A percentile compares a stretch with the other conserved stretches of the same genome.
Conservation (phyloP, 2,797 vertebrate species). For the Furcifer pardalis region DNA sequence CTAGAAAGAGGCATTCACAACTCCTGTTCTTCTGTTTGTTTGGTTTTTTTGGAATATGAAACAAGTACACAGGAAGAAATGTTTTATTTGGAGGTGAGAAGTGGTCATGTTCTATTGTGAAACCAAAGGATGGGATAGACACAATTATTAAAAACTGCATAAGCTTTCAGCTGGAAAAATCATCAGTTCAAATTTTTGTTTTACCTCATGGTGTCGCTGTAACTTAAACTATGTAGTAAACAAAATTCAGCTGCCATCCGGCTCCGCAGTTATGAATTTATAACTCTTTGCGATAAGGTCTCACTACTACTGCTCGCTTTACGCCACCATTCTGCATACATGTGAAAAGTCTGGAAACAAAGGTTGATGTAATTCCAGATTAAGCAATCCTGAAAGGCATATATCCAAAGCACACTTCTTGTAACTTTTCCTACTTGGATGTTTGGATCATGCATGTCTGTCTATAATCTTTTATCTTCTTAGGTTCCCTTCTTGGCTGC, state of each 20-base stretch:
- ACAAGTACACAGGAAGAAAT: not conserved
- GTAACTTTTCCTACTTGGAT: conserved; percentile 20
- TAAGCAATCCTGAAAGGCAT: conserved; percentile 16
- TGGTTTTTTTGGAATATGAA: not conserved
- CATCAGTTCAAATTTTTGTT: not conserved
- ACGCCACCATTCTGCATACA: conserved; percentile 47
- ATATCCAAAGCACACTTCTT: conserved; percentile 23
- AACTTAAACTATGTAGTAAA: conserved; percentile 3
- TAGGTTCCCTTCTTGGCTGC: not conserved
- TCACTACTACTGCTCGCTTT: no score
- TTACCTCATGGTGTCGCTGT: conserved; percentile 68
- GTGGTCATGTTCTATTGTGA: no score
- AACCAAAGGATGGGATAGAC: not conserved
- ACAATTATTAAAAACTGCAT: no score
- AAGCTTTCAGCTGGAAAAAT: not conserved
- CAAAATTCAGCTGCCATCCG: accelerated
- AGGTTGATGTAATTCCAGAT: conserved; percentile 54
- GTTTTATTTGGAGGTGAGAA: not conserved
- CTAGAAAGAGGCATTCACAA: no score
- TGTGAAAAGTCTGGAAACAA: conserved; percentile 55
- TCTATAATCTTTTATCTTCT: not conserved
- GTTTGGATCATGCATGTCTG: not conserved
- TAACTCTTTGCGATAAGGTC: no score
- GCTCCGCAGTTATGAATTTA: conserved; percentile 14
- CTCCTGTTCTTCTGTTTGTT: no score